phyloP scores from a whole-genome alignment of 1,140 invertebrate species.

The Drosophila varians region DNA sequence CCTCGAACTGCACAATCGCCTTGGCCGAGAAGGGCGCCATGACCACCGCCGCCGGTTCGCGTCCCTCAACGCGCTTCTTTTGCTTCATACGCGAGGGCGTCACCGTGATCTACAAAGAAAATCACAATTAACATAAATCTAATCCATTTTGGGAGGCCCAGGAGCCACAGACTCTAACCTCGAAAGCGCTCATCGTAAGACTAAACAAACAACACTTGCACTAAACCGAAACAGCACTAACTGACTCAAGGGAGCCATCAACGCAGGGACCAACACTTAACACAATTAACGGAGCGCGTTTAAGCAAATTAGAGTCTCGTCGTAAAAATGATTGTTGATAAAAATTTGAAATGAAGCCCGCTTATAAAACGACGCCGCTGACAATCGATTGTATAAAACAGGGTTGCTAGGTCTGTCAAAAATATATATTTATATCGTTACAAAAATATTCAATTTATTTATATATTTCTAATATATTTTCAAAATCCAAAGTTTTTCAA shows the following conservation, averaged over 20 bases:
- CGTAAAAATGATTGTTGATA: not conserved
- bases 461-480: too few relatives aligned
- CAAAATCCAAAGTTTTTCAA: too few relatives aligned
- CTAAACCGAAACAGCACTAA: slow-evolving; percentile 13
- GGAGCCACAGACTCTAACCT: slow-evolving; percentile 40
- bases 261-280: slow-evolving; percentile 38
- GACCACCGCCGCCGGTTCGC: slow-evolving; percentile 83
- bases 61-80: slow-evolving; percentile 60
- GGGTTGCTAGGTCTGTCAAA: too few relatives aligned
- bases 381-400: not conserved
- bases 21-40: slow-evolving; percentile 87
- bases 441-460: too few relatives aligned
- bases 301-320: slow-evolving; percentile 12
- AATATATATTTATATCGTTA: too few relatives aligned
- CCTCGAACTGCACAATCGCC: slow-evolving; percentile 87
- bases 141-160: not conserved
- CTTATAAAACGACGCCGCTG: slow-evolving; percentile 1
- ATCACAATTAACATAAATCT: not conserved
- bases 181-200: slow-evolving; percentile 72
- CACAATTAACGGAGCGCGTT: slow-evolving; percentile 38
- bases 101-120: slow-evolving; percentile 51
- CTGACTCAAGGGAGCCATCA: slow-evolving; percentile 24
- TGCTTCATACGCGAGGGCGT: slow-evolving; percentile 74
- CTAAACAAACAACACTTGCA: slow-evolving; percentile 15
- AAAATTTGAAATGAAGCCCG: slow-evolving; percentile 42